Evolutionary conservation across 2,113 vertebrate species (phyloP), one percentile per base, ranked within the genome.

Genomic region (Solenodon paradoxus): DNA sequence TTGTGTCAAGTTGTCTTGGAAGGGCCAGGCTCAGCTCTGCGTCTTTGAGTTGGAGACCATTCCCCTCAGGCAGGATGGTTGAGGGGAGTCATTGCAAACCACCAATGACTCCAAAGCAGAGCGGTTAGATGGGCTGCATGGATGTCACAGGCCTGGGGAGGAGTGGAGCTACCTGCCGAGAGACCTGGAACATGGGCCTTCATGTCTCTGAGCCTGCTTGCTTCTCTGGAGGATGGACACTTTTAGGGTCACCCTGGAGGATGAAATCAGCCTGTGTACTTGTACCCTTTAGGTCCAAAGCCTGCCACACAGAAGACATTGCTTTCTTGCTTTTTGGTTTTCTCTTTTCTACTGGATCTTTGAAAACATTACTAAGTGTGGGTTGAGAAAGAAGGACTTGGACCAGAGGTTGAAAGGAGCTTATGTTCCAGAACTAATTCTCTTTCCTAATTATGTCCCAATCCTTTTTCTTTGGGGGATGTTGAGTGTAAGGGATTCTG

Each of bases 111-210:
- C 24, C 28, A 19, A 42, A 72, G 61, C 80, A 42, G 3, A 1
- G 5, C 2, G 0, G 5, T 35, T 5, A 17, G 30, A 4, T 3
- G 1, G 61, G 51, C n/a, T 7, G 4, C 7, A 0, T 3, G 77
- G 47, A 32, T 9, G n/a, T 30, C 79, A 26, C 20, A 22, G 51
- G 66, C 35, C 22, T 9, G 47, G 74, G 20, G 26, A 38, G n/a
- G 0, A 35, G 11, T 19, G 20, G 64, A 0, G 1, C 2, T 78
- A 0, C 1, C n/a, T 35, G 45, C 84, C 7, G 3, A 17, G 53
- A 7, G 55, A 40, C 45, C 51, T 5, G 11, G 26, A 30, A 10
- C 35, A 9, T 5, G 24, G 53, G 0, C 12, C 9, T 45, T 38
- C 2, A 0, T 2, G 45, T 19, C 59, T 49, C 1, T 15, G 35